phyloP scores from a whole-genome alignment of 1,140 invertebrate genomes.

The Drosophila subobscura region DNA sequence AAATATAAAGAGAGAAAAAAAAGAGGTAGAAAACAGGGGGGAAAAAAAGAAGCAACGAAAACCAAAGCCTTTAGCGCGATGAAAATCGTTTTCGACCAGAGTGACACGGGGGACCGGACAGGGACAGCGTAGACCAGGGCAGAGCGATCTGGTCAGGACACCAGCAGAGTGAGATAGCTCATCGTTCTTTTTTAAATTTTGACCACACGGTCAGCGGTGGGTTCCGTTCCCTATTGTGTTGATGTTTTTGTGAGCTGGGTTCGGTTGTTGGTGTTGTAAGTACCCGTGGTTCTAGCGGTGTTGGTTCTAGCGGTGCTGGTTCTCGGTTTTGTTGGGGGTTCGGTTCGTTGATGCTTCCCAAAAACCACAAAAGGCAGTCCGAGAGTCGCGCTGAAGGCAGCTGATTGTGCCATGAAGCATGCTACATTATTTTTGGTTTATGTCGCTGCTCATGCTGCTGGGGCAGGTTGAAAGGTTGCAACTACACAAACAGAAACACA shows the following conservation, averaged over 20 bases:
- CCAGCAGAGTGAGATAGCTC: background rate
- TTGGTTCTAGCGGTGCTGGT: background rate
- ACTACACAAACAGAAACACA: no score
- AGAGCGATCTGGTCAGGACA: no score
- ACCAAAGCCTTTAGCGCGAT: slow-evolving; percentile 1
- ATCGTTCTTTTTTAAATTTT: slow-evolving; percentile 2
- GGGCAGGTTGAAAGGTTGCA: no score
- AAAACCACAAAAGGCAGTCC: slow-evolving; percentile 7
- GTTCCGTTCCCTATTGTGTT: slow-evolving; percentile 5
- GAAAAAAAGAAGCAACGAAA: background rate
- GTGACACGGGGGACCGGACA: background rate
- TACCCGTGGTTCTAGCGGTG: no score
- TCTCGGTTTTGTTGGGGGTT: slow-evolving; percentile 5
- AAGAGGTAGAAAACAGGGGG: background rate
- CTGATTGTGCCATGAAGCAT: background rate
- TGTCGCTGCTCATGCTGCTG: no score
- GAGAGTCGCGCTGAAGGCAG: background rate
- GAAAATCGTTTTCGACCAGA: slow-evolving; percentile 7
- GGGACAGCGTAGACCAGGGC: no score
- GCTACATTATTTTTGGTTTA: no score
- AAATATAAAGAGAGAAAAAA: background rate
- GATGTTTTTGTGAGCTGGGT: background rate
- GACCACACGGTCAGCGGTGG: background rate
- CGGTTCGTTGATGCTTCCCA: background rate
- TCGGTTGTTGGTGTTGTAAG: background rate